A percentile compares a stretch with the other conserved stretches of the same genome.
These are phyloP conservation scores for Diogma glabrata DNA, from an alignment of 2,888 invertebrate species.

Conservation along the genomic window DNA sequence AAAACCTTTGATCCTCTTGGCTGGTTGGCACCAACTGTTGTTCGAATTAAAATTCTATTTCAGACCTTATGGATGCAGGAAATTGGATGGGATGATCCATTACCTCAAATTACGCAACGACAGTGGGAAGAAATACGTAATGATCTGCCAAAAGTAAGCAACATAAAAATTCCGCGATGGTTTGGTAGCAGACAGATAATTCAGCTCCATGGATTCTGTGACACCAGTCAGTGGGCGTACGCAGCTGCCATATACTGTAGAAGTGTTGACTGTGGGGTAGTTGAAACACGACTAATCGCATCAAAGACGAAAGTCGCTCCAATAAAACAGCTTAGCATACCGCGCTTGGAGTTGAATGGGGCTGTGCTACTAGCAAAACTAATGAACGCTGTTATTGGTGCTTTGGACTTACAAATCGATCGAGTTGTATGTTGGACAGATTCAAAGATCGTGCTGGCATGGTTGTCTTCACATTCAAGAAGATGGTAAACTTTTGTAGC, in stretches of 20 bases:
- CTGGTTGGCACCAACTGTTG: neutral
- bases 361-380: neutral
- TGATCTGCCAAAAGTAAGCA: neutral
- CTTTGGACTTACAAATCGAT: too few relatives aligned
- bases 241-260: neutral
- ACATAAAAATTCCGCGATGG: neutral
- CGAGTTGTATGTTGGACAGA: too few relatives aligned
- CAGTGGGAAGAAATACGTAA: neutral
- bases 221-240: neutral
- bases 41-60: too few relatives aligned
- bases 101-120: too few relatives aligned
- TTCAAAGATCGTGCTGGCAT: too few relatives aligned
- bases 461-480: too few relatives aligned
- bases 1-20: neutral
- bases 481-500: too few relatives aligned
- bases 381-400: too few relatives aligned
- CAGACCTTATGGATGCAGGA: too few relatives aligned
- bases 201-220: neutral
- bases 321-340: neutral
- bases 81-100: neutral
- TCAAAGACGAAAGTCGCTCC: neutral
- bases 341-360: neutral
- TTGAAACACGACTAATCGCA: neutral
- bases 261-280: neutral
- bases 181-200: neutral